Percentiles rank a stretch among this genome's conserved stretches.
phyloP scores from a whole-genome alignment of 2,888 invertebrate species.

The Dynastes grantii region DNA sequence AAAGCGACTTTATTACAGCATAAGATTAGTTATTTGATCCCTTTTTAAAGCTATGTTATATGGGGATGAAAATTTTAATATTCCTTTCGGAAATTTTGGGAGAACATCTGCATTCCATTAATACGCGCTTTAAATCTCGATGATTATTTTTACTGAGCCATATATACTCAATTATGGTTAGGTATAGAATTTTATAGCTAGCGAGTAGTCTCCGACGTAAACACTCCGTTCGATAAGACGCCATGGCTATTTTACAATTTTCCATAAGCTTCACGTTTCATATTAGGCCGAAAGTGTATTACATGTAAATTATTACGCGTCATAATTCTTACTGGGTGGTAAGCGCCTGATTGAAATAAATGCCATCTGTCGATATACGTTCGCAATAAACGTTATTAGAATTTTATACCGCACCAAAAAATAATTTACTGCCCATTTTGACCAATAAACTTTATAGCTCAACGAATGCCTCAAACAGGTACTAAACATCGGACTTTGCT shows the following conservation, averaged over 20 bases:
- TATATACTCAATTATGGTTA: background rate
- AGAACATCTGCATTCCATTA: slow-evolving; percentile 19
- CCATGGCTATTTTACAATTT: background rate
- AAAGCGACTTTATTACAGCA: slow-evolving; percentile 20
- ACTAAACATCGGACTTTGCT: slow-evolving; percentile 21
- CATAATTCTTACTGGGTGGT: slow-evolving; percentile 42
- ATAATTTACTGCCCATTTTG: slow-evolving; percentile 35
- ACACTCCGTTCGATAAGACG: slow-evolving; percentile 10
- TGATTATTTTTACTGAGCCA: slow-evolving; percentile 20
- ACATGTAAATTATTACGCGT: slow-evolving; percentile 32
- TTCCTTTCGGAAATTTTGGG: slow-evolving; percentile 7
- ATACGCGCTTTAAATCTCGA: slow-evolving; percentile 8
- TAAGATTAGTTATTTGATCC: slow-evolving; percentile 27
- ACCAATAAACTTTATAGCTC: slow-evolving; percentile 21
- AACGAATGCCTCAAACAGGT: slow-evolving; percentile 15
- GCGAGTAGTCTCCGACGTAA: background rate
- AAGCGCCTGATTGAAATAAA: slow-evolving; percentile 44
- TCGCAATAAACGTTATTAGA: slow-evolving; percentile 41
- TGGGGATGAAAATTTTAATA: slow-evolving; percentile 28
- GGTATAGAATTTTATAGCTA: slow-evolving; percentile 10
- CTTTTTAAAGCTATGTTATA: too few relatives aligned
- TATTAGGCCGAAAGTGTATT: slow-evolving; percentile 14
- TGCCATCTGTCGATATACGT: slow-evolving; percentile 37
- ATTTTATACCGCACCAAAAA: slow-evolving; percentile 22
- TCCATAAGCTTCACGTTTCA: slow-evolving; percentile 20